Evolutionary conservation across 1,140 invertebrate species (phyloP).

Genomic region (Pogonognathellus flavescens): DNA sequence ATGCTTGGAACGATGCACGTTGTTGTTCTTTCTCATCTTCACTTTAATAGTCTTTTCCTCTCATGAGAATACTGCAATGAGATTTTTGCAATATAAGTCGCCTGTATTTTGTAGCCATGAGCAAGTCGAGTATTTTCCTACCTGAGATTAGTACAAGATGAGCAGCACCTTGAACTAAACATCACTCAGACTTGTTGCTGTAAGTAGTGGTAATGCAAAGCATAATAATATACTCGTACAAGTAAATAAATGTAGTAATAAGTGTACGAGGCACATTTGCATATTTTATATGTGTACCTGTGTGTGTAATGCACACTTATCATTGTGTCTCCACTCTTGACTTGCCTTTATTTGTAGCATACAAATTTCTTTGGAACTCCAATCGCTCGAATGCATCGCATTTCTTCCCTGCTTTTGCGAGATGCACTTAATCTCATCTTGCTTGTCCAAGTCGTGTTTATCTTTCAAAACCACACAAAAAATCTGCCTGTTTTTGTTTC

Average conservation of each 20-base stretch:
- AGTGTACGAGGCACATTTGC: no score
- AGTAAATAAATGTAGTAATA: no score
- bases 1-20: background rate
- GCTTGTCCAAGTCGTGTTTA: slow-evolving; percentile 12
- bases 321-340: background rate
- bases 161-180: no score
- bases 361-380: background rate
- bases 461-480: background rate
- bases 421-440: background rate
- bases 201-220: no score
- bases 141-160: no score
- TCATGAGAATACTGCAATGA: background rate
- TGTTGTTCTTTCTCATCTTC: background rate
- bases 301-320: background rate
- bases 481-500: background rate
- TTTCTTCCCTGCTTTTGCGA: background rate
- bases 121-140: no score
- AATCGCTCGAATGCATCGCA: background rate
- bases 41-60: background rate
- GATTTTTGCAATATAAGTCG: no score
- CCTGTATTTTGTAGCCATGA: no score
- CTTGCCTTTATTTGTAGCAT: background rate
- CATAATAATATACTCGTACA: no score
- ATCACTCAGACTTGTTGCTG: no score
- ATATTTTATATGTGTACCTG: no score